A percentile compares a stretch with the other conserved stretches of the same genome.
Evolutionary conservation across 1,140 invertebrate species (phyloP).

Genomic region (Drosophila truncata): DNA sequence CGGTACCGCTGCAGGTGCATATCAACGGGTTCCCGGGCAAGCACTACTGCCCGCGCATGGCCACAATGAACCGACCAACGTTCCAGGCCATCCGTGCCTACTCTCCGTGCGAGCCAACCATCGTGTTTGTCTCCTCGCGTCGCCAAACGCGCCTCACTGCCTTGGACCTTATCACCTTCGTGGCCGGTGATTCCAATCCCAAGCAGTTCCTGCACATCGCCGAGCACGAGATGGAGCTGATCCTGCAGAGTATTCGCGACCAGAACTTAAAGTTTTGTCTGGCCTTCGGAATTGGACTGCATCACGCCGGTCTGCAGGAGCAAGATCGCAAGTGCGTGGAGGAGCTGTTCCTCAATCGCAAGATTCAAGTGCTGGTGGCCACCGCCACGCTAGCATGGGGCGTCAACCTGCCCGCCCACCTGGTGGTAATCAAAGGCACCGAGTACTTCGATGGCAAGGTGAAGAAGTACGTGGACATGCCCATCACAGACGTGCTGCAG

Average conservation of each 20-base stretch:
- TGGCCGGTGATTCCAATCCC: constrained; percentile 96
- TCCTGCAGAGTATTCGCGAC: constrained; percentile 93
- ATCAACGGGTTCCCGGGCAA: constrained; percentile 94
- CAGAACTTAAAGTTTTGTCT: constrained; percentile 97
- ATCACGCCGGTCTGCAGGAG: constrained; percentile 98
- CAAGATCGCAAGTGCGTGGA: constrained; percentile 96
- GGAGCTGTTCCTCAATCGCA: constrained; percentile 98
- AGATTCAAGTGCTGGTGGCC: constrained; percentile 99
- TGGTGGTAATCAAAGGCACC: constrained; percentile 92
- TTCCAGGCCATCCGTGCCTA: constrained; percentile 98
- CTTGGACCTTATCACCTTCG: constrained; percentile 96
- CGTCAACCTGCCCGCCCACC: constrained; percentile 97
- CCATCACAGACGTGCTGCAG: constrained; percentile 99
- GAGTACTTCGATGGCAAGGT: constrained; percentile 99
- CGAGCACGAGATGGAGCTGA: constrained; percentile 93
- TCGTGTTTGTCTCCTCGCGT: constrained; percentile 99
- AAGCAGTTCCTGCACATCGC: constrained; percentile 98
- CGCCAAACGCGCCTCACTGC: constrained; percentile 98
- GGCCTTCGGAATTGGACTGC: constrained; percentile 98
- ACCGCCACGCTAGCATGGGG: constrained; percentile 99
- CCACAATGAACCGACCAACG: constrained; percentile 99
- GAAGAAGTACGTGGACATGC: constrained; percentile 99
- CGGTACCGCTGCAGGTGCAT: constrained; percentile 98
- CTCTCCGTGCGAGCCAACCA: constrained; percentile 94
- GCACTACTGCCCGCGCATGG: constrained; percentile 99